A percentile compares a stretch with the other conserved stretches of the same genome.
Evolutionary conservation across 2,113 vertebrate genomes (phyloP).

Genomic region (Cynopterus brachyotis): DNA sequence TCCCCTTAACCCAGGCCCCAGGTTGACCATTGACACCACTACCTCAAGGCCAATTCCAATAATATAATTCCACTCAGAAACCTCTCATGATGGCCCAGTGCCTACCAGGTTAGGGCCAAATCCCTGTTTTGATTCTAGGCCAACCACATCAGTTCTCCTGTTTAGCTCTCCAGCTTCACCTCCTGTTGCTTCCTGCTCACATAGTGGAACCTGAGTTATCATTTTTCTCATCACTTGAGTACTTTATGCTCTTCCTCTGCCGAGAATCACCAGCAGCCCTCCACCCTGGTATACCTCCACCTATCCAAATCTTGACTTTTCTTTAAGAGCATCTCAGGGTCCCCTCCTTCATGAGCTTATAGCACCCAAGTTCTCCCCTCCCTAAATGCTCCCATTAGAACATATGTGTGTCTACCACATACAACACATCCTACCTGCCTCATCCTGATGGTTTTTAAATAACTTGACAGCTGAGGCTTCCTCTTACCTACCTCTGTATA

Average conservation of each 20-base stretch:
- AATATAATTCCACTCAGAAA: neutral
- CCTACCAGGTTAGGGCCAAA: neutral
- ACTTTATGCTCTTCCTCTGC: neutral
- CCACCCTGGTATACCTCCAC: neutral
- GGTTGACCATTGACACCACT: neutral
- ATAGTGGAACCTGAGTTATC: neutral
- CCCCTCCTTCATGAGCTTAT: neutral
- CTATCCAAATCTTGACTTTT: neutral
- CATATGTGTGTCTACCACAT: neutral
- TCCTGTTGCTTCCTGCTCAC: neutral
- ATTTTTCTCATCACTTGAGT: neutral
- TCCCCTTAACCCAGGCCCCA: neutral
- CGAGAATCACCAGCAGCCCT: neutral
- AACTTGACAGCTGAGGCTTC: neutral
- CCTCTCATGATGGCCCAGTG: neutral
- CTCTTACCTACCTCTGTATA: neutral
- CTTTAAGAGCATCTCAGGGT: neutral
- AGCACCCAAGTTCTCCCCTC: neutral
- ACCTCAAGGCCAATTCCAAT: neutral
- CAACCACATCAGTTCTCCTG: neutral
- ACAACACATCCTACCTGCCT: neutral
- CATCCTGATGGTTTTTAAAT: neutral
- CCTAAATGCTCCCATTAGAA: neutral
- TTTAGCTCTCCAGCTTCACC: neutral
- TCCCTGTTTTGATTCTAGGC: neutral